Conservation (phyloP, 1,140 invertebrate species). For the Diachasmimorpha longicaudata region DNA sequence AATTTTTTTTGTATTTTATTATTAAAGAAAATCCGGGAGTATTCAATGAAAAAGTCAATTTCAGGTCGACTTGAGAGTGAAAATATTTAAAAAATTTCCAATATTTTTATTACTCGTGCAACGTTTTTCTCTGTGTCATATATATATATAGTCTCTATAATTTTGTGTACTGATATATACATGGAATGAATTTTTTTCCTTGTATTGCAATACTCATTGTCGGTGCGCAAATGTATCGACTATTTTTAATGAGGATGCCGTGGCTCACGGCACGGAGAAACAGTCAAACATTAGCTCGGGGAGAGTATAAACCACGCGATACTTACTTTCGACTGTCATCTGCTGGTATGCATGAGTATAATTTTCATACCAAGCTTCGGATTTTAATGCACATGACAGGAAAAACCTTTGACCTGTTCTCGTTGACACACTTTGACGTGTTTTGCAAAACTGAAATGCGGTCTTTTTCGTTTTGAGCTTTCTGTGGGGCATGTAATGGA, state of each 20-base stretch:
- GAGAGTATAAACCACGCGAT: background rate
- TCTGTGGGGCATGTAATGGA: background rate
- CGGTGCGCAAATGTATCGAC: background rate
- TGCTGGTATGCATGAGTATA: background rate
- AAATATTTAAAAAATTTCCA: too few relatives aligned
- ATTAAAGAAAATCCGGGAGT: too few relatives aligned
- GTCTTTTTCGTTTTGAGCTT: background rate
- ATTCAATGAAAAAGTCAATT: too few relatives aligned
- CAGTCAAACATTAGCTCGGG: background rate
- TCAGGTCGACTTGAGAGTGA: too few relatives aligned
- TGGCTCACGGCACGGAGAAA: background rate
- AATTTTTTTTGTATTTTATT: too few relatives aligned
- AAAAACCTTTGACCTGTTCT: background rate
- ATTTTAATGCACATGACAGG: background rate
- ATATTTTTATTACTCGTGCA: background rate
- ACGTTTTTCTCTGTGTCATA: background rate
- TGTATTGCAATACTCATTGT: background rate
- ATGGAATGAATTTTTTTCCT: background rate
- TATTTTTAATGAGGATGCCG: constrained; percentile 8
- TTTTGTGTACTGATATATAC: background rate
- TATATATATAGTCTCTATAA: background rate
- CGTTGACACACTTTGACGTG: background rate
- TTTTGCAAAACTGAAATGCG: background rate
- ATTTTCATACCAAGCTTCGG: background rate
- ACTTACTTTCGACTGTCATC: background rate